These are phyloP conservation scores for Caenorhabditis afra DNA, from an alignment of 2,888 invertebrate species.

Conservation along the genomic window DNA sequence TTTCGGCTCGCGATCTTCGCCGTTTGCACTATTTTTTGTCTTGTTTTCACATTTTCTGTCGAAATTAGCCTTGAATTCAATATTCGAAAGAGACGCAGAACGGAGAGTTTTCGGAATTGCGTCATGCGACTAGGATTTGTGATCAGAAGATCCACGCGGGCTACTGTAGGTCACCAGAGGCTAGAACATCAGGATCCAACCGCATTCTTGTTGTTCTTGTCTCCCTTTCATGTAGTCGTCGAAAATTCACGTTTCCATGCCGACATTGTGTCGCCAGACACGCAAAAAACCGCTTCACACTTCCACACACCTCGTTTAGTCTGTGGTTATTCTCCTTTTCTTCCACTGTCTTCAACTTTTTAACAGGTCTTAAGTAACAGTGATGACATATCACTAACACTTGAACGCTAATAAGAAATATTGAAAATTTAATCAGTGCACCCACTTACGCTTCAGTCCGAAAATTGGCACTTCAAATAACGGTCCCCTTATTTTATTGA, in stretches of 20 bases:
- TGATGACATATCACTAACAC: too few relatives aligned
- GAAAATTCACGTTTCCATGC: constrained; percentile 38
- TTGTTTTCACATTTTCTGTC: background rate
- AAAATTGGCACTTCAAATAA: too few relatives aligned
- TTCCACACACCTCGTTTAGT: background rate
- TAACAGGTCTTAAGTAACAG: too few relatives aligned
- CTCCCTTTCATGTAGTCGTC: constrained; percentile 11
- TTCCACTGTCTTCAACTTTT: background rate
- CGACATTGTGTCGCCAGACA: constrained; percentile 27
- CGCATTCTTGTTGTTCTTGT: background rate
- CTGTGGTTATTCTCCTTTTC: background rate
- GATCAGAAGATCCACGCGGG: background rate
- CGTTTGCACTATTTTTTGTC: background rate
- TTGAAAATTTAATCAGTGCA: too few relatives aligned
- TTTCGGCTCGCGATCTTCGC: constrained; percentile 10
- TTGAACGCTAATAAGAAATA: too few relatives aligned
- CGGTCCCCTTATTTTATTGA: too few relatives aligned
- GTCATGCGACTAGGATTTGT: background rate
- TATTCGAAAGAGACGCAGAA: background rate
- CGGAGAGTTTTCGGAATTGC: background rate
- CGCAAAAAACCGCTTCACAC: constrained; percentile 2
- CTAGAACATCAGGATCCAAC: background rate
- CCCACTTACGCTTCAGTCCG: too few relatives aligned
- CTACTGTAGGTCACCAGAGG: background rate
- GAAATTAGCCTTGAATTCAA: too few relatives aligned